phyloP scores from a whole-genome alignment of 2,888 invertebrate species.

The Cerastoderma edule region DNA sequence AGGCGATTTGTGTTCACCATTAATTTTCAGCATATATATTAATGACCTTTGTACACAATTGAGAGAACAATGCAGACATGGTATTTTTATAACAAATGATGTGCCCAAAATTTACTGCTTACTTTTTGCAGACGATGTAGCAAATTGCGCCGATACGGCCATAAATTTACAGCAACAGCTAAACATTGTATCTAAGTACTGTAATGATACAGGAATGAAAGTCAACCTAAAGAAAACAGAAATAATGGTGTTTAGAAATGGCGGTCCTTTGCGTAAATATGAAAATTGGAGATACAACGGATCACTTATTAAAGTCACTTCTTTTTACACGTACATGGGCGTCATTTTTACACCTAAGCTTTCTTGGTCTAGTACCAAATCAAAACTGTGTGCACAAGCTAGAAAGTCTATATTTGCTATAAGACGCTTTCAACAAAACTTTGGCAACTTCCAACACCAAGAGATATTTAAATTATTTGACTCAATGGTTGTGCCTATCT shows the following conservation, averaged over 20 bases:
- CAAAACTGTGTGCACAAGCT: constrained; percentile 7
- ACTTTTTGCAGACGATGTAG: too few relatives aligned
- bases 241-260: constrained; percentile 6
- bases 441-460: neutral
- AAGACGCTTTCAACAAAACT: too few relatives aligned
- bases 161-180: constrained; percentile 14
- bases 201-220: constrained; percentile 7
- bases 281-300: constrained; percentile 7
- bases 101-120: neutral
- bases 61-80: neutral
- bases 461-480: constrained; percentile 24
- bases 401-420: too few relatives aligned
- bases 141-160: too few relatives aligned
- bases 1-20: constrained; percentile 3
- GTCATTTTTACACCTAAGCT: too few relatives aligned
- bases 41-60: constrained; percentile 13
- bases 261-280: constrained; percentile 5
- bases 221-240: constrained; percentile 16
- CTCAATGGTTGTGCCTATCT: neutral
- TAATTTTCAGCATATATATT: constrained; percentile 10
- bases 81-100: neutral
- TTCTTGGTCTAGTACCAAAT: constrained; percentile 8
- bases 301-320: neutral
- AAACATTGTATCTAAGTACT: constrained; percentile 5
- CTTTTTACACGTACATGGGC: constrained; percentile 11